Evolutionary conservation across 30 jellyfish, hydroid and myxozoan species (phyloP).

Genomic region (Clytia hemisphaerica): DNA sequence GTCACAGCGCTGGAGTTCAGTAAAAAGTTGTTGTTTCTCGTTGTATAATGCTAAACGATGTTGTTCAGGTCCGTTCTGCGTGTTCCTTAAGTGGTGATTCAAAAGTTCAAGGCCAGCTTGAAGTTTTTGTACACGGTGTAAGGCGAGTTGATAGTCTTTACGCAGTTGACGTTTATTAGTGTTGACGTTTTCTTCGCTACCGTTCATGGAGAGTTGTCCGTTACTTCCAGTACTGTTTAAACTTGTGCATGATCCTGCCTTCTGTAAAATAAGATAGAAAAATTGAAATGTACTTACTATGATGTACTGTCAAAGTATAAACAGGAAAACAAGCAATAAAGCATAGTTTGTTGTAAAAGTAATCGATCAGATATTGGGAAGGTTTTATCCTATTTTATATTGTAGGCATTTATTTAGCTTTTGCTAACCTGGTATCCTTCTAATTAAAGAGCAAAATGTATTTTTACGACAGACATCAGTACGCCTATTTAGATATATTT

Average conservation of each 20-base stretch:
- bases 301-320: no score
- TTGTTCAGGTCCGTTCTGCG: conserved; percentile 86
- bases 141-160: conserved; percentile 72
- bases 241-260: conserved; percentile 26
- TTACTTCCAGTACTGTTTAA: conserved; percentile 37
- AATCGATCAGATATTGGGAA: no score
- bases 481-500: no score
- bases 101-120: conserved; percentile 76
- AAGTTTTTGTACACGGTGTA: conserved; percentile 73
- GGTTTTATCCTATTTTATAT: no score
- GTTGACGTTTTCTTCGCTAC: conserved; percentile 31
- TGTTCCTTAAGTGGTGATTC: conserved; percentile 50
- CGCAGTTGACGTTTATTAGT: conserved; percentile 53
- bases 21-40: conserved; percentile 67
- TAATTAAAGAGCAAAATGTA: no score
- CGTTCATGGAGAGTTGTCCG: conserved; percentile 8
- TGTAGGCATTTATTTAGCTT: no score
- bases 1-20: conserved; percentile 73
- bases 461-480: no score
- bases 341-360: no score
- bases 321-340: no score
- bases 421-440: no score
- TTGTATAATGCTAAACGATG: conserved; percentile 54
- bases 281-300: no score
- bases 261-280: conserved; percentile 15